Evolutionary conservation across 2,888 invertebrate genomes (phyloP), one percentile per base, ranked within the genome.

Genomic region (Ommatoiulus sabulosus): DNA sequence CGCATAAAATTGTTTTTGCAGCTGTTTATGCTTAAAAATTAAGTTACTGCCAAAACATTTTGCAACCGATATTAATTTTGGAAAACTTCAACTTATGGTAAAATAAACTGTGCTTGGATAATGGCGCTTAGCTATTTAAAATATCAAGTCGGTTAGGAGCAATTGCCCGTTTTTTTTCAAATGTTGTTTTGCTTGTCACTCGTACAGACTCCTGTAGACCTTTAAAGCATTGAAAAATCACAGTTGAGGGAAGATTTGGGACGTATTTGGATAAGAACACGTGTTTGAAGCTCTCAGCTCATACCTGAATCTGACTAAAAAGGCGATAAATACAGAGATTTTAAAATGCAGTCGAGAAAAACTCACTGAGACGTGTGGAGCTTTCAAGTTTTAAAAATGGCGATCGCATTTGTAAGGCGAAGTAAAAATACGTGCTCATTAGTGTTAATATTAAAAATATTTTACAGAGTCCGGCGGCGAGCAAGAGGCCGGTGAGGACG

Each of bases 391-490:
- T 63, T 63, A 63, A 63, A 63, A 63, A 63, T 63, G 63, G 20
- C n/a, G 63, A 63, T 63, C 20, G 63, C 63, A 20, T 20, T 63
- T 8, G 63, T 63, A 63, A 63, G 63, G 63, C 63, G 63, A 63
- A 63, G 63, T 63, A 63, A 63, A 63, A 63, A 63, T 63, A 63
- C 6, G 63, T 63, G 63, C 63, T 63, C 63, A 20, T 63, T 8
- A 20, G 63, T 63, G 63, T 63, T 63, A 63, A 63, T 63, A 20
- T 63, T 63, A 20, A 63, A 63, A 63, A 63, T 63, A 63, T 63
- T 63, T 63, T 63, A 63, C n/a, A 63, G 63, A 4, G 20, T 63
- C 63, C 63, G 5, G 20, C 20, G 63, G 63, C 20, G 4, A 4
- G 15, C 15, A 35, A 35, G 52, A 52, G 52, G 52, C 52, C 52